Evolutionary conservation across 1,140 invertebrate genomes (phyloP), one percentile per base, ranked within the genome.

Genomic region (Nymphalis io): DNA sequence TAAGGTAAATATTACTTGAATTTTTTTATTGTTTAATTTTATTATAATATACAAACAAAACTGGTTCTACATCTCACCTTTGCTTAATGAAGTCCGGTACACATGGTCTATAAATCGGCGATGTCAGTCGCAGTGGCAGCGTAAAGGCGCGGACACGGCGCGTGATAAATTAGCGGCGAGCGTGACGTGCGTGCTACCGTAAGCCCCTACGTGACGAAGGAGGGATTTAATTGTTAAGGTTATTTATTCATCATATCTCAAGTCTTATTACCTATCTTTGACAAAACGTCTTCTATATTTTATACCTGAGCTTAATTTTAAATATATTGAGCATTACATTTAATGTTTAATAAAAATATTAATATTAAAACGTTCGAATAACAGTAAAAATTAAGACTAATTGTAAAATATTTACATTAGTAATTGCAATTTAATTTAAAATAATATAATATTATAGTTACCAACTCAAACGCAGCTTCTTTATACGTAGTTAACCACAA

Each of bases 401-500:
- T 27, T 27, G 5, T 27, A 27, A 27, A 27, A 27, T 44, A 44
- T 3, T n/a, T 3, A n/a, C 44, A 15, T 16, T 3, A n/a, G 44
- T 48, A 20, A 51, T 51, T 10, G 11, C 6, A 51, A 51, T 51
- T 20, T 11, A 51, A 51, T 6, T 20, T 51, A 18, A 66, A 66
- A 58, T 4, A 44, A 44, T 55, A 46, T 4, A 57, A 65, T 57
- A 53, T 58, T 58, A 58, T 66, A 46, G 46, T 58, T 66, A 44
- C 18, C 27, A 51, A 80, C 74, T 76, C 75, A 75, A 76, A 77
- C 73, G 72, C 68, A 70, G 71, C 68, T 79, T 76, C 79, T 70
- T 80, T 82, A 81, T 80, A 77, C 74, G 51, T 77, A 72, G 74
- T 82, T 84, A 81, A 82, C 82, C 84, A 81, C 81, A 81, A 84